Evolutionary conservation across 2,113 vertebrate genomes (phyloP).

Genomic region (Nothoprocta perdicaria): DNA sequence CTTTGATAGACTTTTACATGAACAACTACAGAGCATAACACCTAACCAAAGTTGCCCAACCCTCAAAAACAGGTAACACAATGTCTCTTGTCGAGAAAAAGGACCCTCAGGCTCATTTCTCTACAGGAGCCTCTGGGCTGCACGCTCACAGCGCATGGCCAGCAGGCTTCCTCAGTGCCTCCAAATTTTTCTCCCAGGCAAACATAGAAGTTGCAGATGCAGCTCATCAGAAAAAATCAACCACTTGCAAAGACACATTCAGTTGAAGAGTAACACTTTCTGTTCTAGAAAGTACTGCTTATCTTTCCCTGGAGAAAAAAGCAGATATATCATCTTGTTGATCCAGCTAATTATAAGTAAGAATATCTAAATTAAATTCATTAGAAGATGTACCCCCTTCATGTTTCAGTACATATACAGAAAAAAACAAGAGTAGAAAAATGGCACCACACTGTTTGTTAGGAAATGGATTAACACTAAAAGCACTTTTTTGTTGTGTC

Average conservation of each 20-base stretch:
- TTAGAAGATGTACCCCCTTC: background rate
- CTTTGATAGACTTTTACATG: background rate
- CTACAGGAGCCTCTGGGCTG: fast-evolving
- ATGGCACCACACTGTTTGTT: background rate
- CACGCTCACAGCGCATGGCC: fast-evolving
- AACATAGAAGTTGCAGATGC: background rate
- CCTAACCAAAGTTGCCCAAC: background rate
- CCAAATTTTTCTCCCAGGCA: background rate
- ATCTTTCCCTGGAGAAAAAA: background rate
- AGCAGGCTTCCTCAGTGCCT: background rate
- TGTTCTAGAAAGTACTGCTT: fast-evolving
- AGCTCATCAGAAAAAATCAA: background rate
- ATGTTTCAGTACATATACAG: fast-evolving
- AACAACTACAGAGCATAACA: background rate
- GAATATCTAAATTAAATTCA: background rate
- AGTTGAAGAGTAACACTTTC: background rate
- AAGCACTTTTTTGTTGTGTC: background rate
- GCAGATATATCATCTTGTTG: background rate
- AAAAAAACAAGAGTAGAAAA: background rate
- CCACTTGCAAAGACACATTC: background rate
- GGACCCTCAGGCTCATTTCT: background rate
- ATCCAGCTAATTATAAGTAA: background rate
- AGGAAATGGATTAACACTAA: background rate
- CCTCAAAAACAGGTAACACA: background rate
- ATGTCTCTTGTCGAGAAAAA: background rate